These are phyloP conservation scores for Peromyscus nudipes DNA, from an alignment of 2,797 vertebrate species.

Conservation along the genomic window DNA sequence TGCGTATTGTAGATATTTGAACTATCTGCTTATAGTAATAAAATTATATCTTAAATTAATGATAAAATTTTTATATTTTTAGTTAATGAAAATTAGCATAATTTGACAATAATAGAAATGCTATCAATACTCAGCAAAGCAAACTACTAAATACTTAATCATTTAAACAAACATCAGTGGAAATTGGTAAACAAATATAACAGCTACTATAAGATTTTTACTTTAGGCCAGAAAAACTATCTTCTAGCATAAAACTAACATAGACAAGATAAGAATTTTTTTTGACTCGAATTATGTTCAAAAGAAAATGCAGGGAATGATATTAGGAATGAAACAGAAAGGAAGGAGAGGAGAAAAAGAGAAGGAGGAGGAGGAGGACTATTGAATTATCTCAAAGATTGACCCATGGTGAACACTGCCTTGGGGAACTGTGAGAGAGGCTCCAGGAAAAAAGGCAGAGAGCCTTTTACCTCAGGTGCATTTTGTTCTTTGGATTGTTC, in stretches of 20 bases:
- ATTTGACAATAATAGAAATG: not conserved
- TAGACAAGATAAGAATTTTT: not conserved
- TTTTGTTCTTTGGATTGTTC: not conserved
- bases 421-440: not conserved
- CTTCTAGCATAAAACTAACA: conserved; percentile 15
- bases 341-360: not conserved
- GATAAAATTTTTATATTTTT: not conserved
- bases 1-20: not conserved
- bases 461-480: not conserved
- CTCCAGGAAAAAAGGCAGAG: not conserved
- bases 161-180: not conserved
- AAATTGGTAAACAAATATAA: conserved; percentile 29
- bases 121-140: not conserved
- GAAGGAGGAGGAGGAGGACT: not conserved
- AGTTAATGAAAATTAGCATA: not conserved
- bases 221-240: not conserved
- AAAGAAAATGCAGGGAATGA: not conserved
- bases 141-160: not conserved
- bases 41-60: not conserved
- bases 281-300: not conserved
- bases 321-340: conserved; percentile 19
- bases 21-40: not conserved
- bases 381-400: not conserved
- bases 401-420: not conserved
- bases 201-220: not conserved